These are phyloP conservation scores for Coremacera marginata DNA, from an alignment of 2,888 invertebrate genomes.

Conservation along the genomic window DNA sequence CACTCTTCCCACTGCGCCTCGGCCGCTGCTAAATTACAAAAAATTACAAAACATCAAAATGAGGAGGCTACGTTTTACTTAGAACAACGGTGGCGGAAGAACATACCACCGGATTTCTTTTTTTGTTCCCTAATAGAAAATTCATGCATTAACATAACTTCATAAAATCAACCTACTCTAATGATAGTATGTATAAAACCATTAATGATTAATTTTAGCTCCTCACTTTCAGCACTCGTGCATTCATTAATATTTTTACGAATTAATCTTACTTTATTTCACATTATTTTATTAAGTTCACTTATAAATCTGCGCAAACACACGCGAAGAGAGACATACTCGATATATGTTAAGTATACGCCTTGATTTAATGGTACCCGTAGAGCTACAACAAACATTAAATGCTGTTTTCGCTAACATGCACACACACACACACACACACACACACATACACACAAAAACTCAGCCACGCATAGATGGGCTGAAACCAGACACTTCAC, in stretches of 20 bases:
- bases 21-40: too few relatives aligned
- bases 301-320: too few relatives aligned
- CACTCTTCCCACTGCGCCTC: too few relatives aligned
- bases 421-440: background rate
- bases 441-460: background rate
- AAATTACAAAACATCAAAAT: too few relatives aligned
- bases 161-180: too few relatives aligned
- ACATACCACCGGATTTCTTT: too few relatives aligned
- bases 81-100: too few relatives aligned
- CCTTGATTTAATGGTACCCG: background rate
- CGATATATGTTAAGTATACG: conserved; percentile 12
- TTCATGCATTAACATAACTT: too few relatives aligned
- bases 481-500: conserved; percentile 14
- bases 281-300: background rate
- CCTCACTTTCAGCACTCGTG: background rate
- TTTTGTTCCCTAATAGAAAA: too few relatives aligned
- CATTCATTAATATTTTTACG: background rate
- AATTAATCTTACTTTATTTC: background rate
- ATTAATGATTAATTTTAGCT: background rate
- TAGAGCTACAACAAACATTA: background rate
- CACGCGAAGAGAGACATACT: background rate
- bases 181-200: too few relatives aligned
- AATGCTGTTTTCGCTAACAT: background rate
- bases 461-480: background rate
- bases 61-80: too few relatives aligned